Evolutionary conservation across 1,140 invertebrate genomes (phyloP), one percentile per base, ranked within the genome.

Genomic region (Formica selysi): DNA sequence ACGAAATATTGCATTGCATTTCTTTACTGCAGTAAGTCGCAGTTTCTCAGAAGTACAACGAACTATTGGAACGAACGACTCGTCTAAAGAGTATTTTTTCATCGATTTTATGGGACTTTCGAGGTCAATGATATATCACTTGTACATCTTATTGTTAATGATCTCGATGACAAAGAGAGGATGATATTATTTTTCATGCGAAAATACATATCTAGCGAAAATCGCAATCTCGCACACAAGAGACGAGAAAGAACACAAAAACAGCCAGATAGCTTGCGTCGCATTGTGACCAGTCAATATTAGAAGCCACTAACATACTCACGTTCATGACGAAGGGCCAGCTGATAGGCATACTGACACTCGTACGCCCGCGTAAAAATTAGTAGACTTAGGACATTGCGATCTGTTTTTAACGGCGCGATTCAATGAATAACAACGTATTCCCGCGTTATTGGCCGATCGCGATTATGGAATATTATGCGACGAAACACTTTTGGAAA

Each of bases 121-220:
- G 86, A 85, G 89, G 89, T 90, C 89, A 90, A 90, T 81, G 89
- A 90, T 89, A 86, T 87, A 90, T 87, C 65, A 54, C 64, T 64
- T 16, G 32, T 48, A 71, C 79, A 83, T 88, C 81, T 76, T 61
- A 29, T 44, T 11, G 64, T 74, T 29, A 65, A 32, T 32, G 32
- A 32, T 32, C 0, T 48, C 13, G n/a, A 57, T 22, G 29, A n/a
- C 2, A 32, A 22, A 22, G n/a, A n/a, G n/a, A 22, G 13, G 1
- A 5, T 51, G 3, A 5, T 51, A 68, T 29, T 38, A 54, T 57
- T 70, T 11, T 22, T 38, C 16, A 13, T 2, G 38, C 41, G 26
- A 44, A 71, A 59, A 32, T 19, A 32, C 7, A 8, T 29, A 51
- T 51, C 4, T 54, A n/a, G 19, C 26, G n/a, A 8, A 44, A n/a